Percentiles rank a stretch among this genome's conserved stretches.
phyloP scores from a whole-genome alignment of 2,113 vertebrate species.

The Manacus vitellinus region DNA sequence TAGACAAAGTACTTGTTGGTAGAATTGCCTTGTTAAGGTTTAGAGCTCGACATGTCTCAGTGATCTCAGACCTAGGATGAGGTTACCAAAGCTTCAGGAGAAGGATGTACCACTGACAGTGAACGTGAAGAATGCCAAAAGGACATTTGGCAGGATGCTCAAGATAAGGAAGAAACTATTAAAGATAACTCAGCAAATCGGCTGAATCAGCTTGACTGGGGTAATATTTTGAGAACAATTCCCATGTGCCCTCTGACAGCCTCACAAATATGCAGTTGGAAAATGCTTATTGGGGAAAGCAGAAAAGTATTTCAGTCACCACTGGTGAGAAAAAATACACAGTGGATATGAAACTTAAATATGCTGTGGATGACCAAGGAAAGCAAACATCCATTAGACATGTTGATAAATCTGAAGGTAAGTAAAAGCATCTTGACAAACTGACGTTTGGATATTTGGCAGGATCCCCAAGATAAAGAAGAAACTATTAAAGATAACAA shows the following conservation, averaged over 20 bases:
- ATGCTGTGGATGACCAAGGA: slow-evolving; percentile 56
- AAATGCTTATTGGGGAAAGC: slow-evolving; percentile 21
- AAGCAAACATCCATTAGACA: slow-evolving; percentile 44
- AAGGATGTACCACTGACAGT: background rate
- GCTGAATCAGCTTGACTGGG: background rate
- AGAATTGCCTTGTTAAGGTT: background rate
- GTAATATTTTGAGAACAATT: slow-evolving; percentile 72
- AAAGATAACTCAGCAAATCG: background rate
- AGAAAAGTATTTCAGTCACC: background rate
- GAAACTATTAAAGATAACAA: too few species aligned
- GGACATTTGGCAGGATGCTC: background rate
- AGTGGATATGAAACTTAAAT: slow-evolving; percentile 53
- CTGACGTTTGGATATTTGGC: background rate
- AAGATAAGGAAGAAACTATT: background rate
- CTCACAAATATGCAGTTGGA: slow-evolving; percentile 78
- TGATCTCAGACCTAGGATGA: background rate
- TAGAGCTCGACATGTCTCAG: background rate
- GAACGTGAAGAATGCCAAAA: background rate
- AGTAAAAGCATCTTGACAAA: background rate
- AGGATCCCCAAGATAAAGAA: too few species aligned
- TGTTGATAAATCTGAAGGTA: slow-evolving; percentile 78
- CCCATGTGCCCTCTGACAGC: slow-evolving; percentile 74
- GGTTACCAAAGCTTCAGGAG: background rate
- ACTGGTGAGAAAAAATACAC: slow-evolving; percentile 55
- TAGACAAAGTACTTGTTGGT: background rate